A percentile compares a stretch with the other conserved stretches of the same genome.
phyloP scores from a whole-genome alignment of 1,140 invertebrate species.

The Phocides pigmalion region DNA sequence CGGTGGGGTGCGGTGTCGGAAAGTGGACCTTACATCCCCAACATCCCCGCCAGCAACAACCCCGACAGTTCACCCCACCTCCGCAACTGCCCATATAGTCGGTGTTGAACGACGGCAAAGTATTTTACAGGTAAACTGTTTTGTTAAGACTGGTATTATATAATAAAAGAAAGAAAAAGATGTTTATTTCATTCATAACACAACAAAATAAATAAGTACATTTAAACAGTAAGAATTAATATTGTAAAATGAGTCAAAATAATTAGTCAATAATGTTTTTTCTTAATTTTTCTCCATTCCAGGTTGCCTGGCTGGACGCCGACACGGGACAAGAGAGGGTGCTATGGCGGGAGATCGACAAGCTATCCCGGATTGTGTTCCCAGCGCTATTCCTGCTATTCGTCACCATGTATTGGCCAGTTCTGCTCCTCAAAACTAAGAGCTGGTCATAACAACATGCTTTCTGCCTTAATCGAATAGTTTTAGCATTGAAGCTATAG shows the following conservation, averaged over 20 bases:
- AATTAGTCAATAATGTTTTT: too few relatives aligned
- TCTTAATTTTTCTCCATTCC: too few relatives aligned
- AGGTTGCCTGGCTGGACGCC: conserved; percentile 86
- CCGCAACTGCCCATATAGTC: conserved; percentile 63
- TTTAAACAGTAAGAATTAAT: background rate
- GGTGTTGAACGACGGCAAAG: conserved; percentile 77
- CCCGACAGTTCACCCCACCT: conserved; percentile 60
- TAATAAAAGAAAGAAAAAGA: too few relatives aligned
- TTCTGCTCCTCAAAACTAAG: conserved; percentile 87
- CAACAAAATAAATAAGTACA: background rate
- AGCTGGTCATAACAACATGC: conserved; percentile 71
- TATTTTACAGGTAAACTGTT: conserved; percentile 63
- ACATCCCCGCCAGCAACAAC: conserved; percentile 64
- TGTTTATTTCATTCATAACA: too few relatives aligned
- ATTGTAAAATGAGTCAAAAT: too few relatives aligned
- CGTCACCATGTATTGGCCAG: conserved; percentile 90
- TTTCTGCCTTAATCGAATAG: too few relatives aligned
- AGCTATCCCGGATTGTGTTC: conserved; percentile 88
- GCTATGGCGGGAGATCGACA: conserved; percentile 88
- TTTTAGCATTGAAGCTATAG: too few relatives aligned
- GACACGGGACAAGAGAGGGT: conserved; percentile 87
- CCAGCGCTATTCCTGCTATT: conserved; percentile 90
- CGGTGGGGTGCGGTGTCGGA: conserved; percentile 84
- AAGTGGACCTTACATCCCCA: conserved; percentile 81
- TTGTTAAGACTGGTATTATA: too few relatives aligned